Percentiles rank a stretch among this genome's conserved stretches.
Conservation (phyloP, 2,113 vertebrate genomes). For the Chitala chitala region DNA sequence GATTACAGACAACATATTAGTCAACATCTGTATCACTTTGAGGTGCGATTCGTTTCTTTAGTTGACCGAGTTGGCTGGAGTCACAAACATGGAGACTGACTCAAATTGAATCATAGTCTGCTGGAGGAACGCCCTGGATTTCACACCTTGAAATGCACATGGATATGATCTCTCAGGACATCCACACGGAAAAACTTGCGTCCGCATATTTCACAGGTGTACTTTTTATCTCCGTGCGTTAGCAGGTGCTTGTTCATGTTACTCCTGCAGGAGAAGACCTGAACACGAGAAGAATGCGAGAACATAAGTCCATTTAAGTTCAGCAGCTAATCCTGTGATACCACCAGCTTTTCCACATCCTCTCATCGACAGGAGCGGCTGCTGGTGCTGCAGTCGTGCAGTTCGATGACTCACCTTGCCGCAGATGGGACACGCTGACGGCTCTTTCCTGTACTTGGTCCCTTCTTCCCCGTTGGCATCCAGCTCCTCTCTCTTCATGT, state of each 20-base stretch:
- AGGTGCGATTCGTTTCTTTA: neutral
- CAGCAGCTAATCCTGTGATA: neutral
- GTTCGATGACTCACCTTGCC: conserved; percentile 71
- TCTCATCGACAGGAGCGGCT: neutral
- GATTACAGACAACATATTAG: neutral
- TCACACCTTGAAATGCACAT: conserved; percentile 96
- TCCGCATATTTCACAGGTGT: conserved; percentile 96
- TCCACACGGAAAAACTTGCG: conserved; percentile 98
- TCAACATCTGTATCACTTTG: neutral
- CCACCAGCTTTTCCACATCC: too few species aligned
- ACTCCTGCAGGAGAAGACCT: conserved; percentile 97
- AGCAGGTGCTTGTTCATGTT: conserved; percentile 99
- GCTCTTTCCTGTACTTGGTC: conserved; percentile 93
- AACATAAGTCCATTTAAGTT: neutral
- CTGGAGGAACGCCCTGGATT: conserved; percentile 8
- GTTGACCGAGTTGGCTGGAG: neutral
- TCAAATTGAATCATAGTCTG: neutral
- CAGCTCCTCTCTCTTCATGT: conserved; percentile 86
- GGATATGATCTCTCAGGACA: conserved; percentile 93
- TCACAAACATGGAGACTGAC: neutral
- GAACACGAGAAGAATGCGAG: too few species aligned
- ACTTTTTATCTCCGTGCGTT: conserved; percentile 97
- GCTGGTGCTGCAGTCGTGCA: neutral
- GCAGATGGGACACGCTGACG: conserved; percentile 90
- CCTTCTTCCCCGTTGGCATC: conserved; percentile 79